Evolutionary conservation across 2,888 invertebrate genomes (phyloP).

Genomic region (Melanargia galathea): DNA sequence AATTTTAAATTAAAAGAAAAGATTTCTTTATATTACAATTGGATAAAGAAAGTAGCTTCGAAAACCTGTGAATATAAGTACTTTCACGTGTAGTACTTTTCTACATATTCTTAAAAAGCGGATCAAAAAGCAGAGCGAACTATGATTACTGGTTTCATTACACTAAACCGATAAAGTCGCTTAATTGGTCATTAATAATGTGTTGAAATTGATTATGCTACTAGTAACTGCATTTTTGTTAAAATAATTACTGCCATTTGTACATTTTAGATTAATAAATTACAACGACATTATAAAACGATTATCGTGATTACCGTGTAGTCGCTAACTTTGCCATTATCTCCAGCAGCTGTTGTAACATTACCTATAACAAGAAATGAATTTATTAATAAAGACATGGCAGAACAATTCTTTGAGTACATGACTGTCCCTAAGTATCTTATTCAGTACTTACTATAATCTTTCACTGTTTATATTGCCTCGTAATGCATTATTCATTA

Average conservation of each 20-base stretch:
- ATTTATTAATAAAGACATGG: too few relatives aligned
- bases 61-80: not conserved
- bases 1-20: not conserved
- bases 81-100: too few relatives aligned
- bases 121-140: not conserved
- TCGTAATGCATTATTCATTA: too few relatives aligned
- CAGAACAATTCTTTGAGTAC: too few relatives aligned
- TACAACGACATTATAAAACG: not conserved
- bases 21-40: not conserved
- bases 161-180: not conserved
- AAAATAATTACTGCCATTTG: slow-evolving; percentile 1
- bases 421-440: too few relatives aligned
- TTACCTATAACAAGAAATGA: too few relatives aligned
- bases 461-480: too few relatives aligned
- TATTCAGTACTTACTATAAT: too few relatives aligned
- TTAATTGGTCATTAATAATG: not conserved
- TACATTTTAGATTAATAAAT: not conserved
- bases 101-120: too few relatives aligned
- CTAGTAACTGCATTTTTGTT: not conserved
- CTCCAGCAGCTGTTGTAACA: not conserved
- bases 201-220: not conserved
- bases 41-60: not conserved
- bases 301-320: not conserved
- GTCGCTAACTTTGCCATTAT: not conserved
- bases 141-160: not conserved